Percentiles rank a stretch among this genome's conserved stretches.
These are phyloP conservation scores for Onychomys leucogaster DNA, from an alignment of 2,797 vertebrate species.

Conservation along the genomic window DNA sequence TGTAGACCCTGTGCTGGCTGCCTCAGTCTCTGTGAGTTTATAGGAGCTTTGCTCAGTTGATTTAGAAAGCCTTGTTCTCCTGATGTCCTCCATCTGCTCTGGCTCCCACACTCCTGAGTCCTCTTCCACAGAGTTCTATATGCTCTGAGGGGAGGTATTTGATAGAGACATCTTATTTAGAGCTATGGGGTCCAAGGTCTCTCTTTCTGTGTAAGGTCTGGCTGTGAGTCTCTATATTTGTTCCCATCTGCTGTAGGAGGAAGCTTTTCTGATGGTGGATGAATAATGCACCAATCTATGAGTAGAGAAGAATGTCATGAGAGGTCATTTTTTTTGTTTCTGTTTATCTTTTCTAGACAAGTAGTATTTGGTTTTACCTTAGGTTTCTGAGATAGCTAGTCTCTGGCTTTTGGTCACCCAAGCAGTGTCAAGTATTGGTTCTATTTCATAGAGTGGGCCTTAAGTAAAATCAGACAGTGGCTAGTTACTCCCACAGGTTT, in stretches of 20 bases:
- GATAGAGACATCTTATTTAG: no score
- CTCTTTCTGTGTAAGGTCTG: background rate
- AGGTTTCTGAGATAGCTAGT: no score
- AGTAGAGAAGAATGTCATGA: background rate
- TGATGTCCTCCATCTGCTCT: background rate
- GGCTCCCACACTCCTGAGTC: no score
- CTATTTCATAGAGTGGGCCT: background rate
- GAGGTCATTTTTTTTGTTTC: background rate
- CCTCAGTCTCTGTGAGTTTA: background rate
- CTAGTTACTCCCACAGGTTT: no score
- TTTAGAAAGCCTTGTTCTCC: background rate
- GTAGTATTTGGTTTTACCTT: background rate
- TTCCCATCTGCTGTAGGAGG: background rate
- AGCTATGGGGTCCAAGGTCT: background rate
- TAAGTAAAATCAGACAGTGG: background rate
- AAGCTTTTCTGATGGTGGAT: background rate
- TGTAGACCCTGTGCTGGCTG: background rate
- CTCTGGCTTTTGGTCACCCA: background rate
- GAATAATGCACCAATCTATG: background rate
- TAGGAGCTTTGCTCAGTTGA: background rate
- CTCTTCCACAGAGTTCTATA: background rate
- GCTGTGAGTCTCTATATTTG: background rate
- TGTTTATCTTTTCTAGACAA: background rate
- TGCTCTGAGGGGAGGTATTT: background rate
- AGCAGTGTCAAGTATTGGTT: background rate